Base-by-base conservation (phyloP, 2,113 vertebrate species). In the Hassar affinis region DNA sequence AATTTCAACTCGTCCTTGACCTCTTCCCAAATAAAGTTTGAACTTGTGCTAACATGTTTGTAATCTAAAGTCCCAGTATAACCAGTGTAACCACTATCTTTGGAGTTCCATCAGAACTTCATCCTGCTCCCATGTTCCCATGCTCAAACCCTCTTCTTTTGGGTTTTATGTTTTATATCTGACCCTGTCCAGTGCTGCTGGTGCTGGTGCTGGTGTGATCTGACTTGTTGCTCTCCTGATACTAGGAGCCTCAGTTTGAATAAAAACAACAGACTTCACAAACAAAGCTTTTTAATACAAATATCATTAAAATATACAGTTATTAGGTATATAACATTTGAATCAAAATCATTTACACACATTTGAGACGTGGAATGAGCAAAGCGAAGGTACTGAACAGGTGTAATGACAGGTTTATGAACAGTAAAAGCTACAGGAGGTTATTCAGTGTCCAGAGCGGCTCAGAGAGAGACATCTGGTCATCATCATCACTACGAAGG, bases 211-310 rank as follows among this genome's bases (percentile, higher is more conserved):
- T n/a, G n/a, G n/a, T n/a, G n/a, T n/a, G n/a, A n/a, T n/a, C n/a
- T n/a, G n/a, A 45, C 42, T 25, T 69, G 22, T 38, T 20, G 15
- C 3, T 27, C 57, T 27, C 14, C 22, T 57, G 56, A 10, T 57
- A 25, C 25, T 61, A 27, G 59, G n/a, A 61, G 59, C 33, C 2
- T 66, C 33, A 38, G 17, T 66, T 15, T 1, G 52, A 76, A 64
- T 33, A 17, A 66, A 62, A 52, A 33, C 25, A 78, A 22, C 51
- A 78, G 17, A 30, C 27, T 82, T 85, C 76, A 90, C 84, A 86
- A 79, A 86, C 88, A 90, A 89, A 90, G 68, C 81, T 78, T 92
- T 93, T 92, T n/a, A 88, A 90, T 92, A 92, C 86, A 92, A 91
- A 89, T 87, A 85, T 85, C 75, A 81, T 88, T 79, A 88, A 89